Conservation (phyloP, 2,888 invertebrate genomes). For the Drymonia ruficornis region DNA sequence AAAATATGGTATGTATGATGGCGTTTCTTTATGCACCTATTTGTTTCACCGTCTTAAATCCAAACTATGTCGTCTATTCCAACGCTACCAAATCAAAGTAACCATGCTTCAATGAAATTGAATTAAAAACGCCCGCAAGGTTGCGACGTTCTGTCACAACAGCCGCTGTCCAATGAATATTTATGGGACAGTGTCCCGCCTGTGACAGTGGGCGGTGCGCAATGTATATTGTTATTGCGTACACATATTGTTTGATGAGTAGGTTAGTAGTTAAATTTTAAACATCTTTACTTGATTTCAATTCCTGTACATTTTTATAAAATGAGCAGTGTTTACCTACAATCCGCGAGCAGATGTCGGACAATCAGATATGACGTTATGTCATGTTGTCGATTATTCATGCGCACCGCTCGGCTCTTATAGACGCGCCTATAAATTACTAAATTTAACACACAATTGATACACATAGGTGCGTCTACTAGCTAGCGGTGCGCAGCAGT, state of each 20-base stretch:
- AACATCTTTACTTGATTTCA: neutral
- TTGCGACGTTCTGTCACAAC: slow-evolving; percentile 45
- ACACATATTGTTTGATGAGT: neutral
- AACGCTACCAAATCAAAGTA: slow-evolving; percentile 25
- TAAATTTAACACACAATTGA: too few relatives aligned
- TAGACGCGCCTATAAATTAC: too few relatives aligned
- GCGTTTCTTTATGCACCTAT: too few relatives aligned
- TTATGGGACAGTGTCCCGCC: slow-evolving; percentile 33
- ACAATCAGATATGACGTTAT: too few relatives aligned
- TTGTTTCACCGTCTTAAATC: too few relatives aligned
- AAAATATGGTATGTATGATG: neutral
- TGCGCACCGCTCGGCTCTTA: too few relatives aligned
- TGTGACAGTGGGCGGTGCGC: slow-evolving; percentile 11
- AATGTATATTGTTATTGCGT: slow-evolving; percentile 3
- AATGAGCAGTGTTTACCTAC: too few relatives aligned
- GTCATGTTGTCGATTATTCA: too few relatives aligned
- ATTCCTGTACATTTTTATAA: too few relatives aligned
- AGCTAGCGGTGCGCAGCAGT: too few relatives aligned
- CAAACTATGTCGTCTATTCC: neutral
- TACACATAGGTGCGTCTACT: too few relatives aligned
- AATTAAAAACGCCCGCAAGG: slow-evolving; percentile 46
- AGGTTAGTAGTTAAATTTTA: neutral
- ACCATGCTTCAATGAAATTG: slow-evolving; percentile 34
- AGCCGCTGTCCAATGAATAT: slow-evolving; percentile 45
- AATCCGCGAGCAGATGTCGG: too few relatives aligned